A percentile compares a stretch with the other conserved stretches of the same genome.
Conservation (phyloP, 2,888 invertebrate genomes). For the Smittia aterrima region DNA sequence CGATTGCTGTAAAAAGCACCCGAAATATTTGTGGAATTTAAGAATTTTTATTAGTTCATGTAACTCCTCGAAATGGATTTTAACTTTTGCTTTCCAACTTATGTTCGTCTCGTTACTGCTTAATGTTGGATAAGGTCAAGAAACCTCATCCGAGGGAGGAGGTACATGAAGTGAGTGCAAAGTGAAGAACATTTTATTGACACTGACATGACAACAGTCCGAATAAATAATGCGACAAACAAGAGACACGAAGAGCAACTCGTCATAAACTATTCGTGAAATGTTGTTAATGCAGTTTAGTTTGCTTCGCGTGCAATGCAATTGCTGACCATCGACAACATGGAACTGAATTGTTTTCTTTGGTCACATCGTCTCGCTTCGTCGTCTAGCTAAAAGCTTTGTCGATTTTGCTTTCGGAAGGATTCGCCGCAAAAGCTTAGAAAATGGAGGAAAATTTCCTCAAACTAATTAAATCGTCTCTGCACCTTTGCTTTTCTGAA, state of each 20-base stretch:
- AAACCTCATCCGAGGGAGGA: background rate
- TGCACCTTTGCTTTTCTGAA: background rate
- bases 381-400: background rate
- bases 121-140: slow-evolving; percentile 12
- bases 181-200: slow-evolving; percentile 18
- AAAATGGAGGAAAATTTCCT: slow-evolving; percentile 12
- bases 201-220: slow-evolving; percentile 14
- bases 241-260: background rate
- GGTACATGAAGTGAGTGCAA: too few relatives aligned
- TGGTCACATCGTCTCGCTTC: background rate
- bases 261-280: slow-evolving; percentile 10
- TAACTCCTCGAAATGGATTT: background rate
- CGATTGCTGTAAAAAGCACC: background rate
- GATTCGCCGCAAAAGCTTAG: too few relatives aligned
- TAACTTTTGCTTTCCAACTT: background rate
- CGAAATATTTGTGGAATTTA: slow-evolving; percentile 3
- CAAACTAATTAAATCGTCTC: slow-evolving; percentile 18
- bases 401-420: too few relatives aligned
- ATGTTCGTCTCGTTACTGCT: background rate
- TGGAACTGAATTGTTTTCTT: background rate
- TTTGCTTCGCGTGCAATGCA: slow-evolving; percentile 5
- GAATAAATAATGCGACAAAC: background rate
- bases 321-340: slow-evolving; percentile 32
- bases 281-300: slow-evolving; percentile 18
- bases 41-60: background rate